A percentile compares a stretch with the other conserved stretches of the same genome.
Evolutionary conservation across 2,888 invertebrate genomes (phyloP).

Genomic region (Meloe dianella): DNA sequence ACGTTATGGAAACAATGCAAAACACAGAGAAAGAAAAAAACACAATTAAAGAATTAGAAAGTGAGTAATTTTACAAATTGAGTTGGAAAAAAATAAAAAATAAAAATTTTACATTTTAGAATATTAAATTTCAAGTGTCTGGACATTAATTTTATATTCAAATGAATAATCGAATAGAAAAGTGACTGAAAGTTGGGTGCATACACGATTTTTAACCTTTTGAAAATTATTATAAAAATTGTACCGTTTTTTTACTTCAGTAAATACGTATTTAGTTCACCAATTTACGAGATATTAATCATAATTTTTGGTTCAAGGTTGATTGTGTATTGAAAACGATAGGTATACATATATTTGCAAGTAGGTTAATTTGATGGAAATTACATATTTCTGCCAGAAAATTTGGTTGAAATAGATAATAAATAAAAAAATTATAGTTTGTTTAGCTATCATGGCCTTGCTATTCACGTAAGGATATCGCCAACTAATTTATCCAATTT

Average conservation of each 20-base stretch:
- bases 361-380: background rate
- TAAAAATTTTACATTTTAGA: background rate
- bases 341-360: background rate
- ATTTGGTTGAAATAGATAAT: background rate
- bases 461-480: background rate
- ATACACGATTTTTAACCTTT: constrained; percentile 1
- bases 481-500: background rate
- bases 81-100: background rate
- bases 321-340: background rate
- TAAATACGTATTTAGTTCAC: background rate
- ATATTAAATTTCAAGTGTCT: background rate
- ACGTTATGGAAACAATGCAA: background rate
- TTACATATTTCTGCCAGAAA: background rate
- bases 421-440: background rate
- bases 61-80: background rate
- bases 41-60: background rate
- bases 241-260: background rate
- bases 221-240: background rate
- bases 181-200: constrained; percentile 1
- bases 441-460: background rate
- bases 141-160: background rate
- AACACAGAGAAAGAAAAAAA: background rate
- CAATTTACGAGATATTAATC: background rate
- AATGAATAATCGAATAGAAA: constrained; percentile 7
- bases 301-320: constrained; percentile 9